Conservation (phyloP, 2,797 vertebrate species). For the Anableps anableps region DNA sequence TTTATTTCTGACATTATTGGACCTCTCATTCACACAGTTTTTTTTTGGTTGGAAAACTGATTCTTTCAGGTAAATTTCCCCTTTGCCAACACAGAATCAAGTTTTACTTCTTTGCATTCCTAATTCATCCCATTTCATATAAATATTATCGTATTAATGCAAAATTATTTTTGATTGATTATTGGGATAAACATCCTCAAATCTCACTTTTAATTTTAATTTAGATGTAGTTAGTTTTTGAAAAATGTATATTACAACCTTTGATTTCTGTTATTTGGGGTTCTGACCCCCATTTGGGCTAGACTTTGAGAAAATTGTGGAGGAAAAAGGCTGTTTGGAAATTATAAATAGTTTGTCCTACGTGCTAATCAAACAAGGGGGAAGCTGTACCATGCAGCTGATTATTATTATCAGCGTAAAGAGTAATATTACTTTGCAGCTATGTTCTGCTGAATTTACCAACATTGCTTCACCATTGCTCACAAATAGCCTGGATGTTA, state of each 20-base stretch:
- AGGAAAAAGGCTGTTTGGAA: background rate
- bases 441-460: background rate
- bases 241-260: background rate
- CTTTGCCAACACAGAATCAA: too few species aligned
- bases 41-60: too few species aligned
- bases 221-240: background rate
- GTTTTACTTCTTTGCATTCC: background rate
- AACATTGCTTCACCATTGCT: background rate
- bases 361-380: background rate
- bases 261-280: background rate
- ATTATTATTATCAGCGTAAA: background rate
- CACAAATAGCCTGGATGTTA: conserved; percentile 29
- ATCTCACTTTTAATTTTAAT: background rate
- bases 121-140: too few species aligned
- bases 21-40: too few species aligned
- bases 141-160: too few species aligned
- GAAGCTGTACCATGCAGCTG: background rate
- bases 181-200: background rate
- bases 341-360: background rate
- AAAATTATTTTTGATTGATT: too few species aligned
- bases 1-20: too few species aligned
- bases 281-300: background rate
- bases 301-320: background rate
- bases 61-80: too few species aligned
- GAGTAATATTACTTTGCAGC: background rate